Percentiles rank a stretch among this genome's conserved stretches.
phyloP scores from a whole-genome alignment of 1,140 invertebrate species.

The Sycophaga agraensis region DNA sequence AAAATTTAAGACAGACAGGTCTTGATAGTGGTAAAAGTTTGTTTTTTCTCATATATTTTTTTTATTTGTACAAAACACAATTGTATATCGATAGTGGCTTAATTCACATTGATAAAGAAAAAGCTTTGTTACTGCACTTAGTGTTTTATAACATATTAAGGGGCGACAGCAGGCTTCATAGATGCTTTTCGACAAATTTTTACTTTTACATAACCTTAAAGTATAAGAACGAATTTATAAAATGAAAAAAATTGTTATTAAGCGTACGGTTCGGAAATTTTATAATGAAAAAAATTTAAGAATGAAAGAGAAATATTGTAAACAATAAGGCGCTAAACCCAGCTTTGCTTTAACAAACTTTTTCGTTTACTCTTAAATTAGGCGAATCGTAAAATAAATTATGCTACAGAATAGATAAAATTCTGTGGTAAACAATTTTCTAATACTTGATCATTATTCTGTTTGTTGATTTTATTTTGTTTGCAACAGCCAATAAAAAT shows the following conservation, averaged over 20 bases:
- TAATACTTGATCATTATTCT: conserved; percentile 6
- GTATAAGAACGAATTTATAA: conserved; percentile 2
- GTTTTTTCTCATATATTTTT: conserved; percentile 20
- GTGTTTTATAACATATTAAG: conserved; percentile 22
- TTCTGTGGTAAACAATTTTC: conserved; percentile 11
- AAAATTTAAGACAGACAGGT: conserved; percentile 22
- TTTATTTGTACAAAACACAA: conserved; percentile 25
- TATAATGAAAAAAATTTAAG: conserved; percentile 18
- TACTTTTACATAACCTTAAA: conserved; percentile 29
- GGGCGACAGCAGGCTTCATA: conserved; percentile 16
- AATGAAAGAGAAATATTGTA: conserved; percentile 16
- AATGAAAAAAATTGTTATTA: conserved; percentile 18
- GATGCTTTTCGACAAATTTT: conserved; percentile 26
- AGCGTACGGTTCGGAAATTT: conserved; percentile 19
- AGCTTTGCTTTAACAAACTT: background rate
- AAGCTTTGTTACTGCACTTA: conserved; percentile 20
- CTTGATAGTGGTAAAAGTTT: conserved; percentile 7
- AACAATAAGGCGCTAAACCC: conserved; percentile 14
- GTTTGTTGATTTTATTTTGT: conserved; percentile 18
- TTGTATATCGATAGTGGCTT: conserved; percentile 26
- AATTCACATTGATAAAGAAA: conserved; percentile 16
- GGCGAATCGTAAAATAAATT: conserved; percentile 8
- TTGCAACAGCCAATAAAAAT: conserved; percentile 1
- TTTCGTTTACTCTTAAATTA: conserved; percentile 9
- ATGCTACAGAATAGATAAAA: background rate